Base-by-base conservation (phyloP, 2,113 vertebrate species). In the Hippotragus niger region DNA sequence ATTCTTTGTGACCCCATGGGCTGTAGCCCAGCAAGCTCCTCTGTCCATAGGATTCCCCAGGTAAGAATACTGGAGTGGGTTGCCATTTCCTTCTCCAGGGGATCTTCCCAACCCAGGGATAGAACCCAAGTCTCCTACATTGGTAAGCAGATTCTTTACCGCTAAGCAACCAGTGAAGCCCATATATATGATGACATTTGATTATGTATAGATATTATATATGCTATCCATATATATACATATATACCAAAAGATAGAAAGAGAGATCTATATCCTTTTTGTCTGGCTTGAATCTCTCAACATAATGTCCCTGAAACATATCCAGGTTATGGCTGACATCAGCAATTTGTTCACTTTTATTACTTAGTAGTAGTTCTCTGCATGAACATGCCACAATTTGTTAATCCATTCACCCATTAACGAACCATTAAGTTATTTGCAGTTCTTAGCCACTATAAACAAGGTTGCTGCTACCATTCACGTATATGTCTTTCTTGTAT, bases 61-160 rank as follows among this genome's bases (percentile, higher is more conserved):
- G 36, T 19, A 40, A 74, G 36, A 74, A 25, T 74, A 74, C 67
- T 40, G 67, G 36, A 40, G 36, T 74, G 36, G 67, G n/a, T 74
- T 40, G 67, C 5, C 67, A 25, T 74, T 23, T 25, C 67, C 19
- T 74, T 74, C 11, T 74, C 67, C 67, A 74, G 21, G 67, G 67
- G n/a, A 74, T 74, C 67, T 40, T 74, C 36, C 67, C 10, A 1
- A 40, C 36, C 10, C 36, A 25, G 19, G 19, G n/a, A 40, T 23
- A 11, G 5, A 71, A 23, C n/a, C 10, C n/a, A 71, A 0, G 0
- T 71, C 67, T 71, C 19, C 5, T 6, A 21, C n/a, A 71, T 23
- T 71, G n/a, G 19, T 13, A 40, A 9, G 67, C 36, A 40, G 36
- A 74, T 74, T 40, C 36, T 40, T 40, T 40, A 40, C 67, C 2